Evolutionary conservation across 2,888 invertebrate species (phyloP), one percentile per base, ranked within the genome.

Genomic region (Aquatica leii): DNA sequence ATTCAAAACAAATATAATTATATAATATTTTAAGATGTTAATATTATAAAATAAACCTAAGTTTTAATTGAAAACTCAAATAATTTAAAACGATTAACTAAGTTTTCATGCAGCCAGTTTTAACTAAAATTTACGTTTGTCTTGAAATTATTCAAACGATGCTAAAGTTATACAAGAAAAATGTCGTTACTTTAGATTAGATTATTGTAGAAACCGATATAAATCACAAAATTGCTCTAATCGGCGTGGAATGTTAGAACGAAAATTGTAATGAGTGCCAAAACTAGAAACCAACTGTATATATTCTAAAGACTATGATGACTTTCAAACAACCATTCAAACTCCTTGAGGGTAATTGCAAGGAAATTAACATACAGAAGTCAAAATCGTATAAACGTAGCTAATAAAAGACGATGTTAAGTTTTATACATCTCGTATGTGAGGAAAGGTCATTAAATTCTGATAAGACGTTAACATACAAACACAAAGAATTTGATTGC

Each of bases 401-500:
- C 58, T 40, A 40, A 40, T 40, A 40, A 40, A 40, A 40, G 40
- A 14, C n/a, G 40, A 9, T n/a, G 40, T 8, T n/a, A 40, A 40
- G 40, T 40, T 12, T 14, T 40, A 12, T 14, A n/a, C 40, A 14
- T 40, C 14, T 40, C 40, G 12, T 14, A 40, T 40, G n/a, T 40
- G 40, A 40, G 12, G 40, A n/a, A 40, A 40, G 3, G 40, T 8
- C 40, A 40, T 40, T 40, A 40, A 40, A 40, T 40, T 40, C 40
- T 40, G 40, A 40, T 46, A 46, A 46, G 46, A 17, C 17, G 17
- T 40, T 12, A 40, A 40, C 40, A 40, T 40, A n/a, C 14, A 40
- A 40, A 40, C 40, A 21, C 18, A 52, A 71, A 73, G 67, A 71
- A 71, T 68, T 70, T 78, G 77, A 79, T 79, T 75, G 77, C 76